Percentiles rank a stretch among this genome's conserved stretches.
Conservation (phyloP, 2,888 invertebrate genomes). For the Ypsolopha scabrella region DNA sequence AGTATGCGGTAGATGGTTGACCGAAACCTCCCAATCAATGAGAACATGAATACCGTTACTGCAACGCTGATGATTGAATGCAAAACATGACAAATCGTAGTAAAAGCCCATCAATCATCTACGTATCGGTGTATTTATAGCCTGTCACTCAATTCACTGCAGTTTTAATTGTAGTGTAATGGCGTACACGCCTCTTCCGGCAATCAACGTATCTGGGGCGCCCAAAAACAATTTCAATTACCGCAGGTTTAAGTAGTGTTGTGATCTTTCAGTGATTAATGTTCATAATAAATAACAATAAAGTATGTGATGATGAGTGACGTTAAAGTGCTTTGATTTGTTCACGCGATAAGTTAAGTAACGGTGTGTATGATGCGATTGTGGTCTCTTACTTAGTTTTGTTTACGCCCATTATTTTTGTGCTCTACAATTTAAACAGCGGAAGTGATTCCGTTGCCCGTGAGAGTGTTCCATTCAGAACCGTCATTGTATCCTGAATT, state of each 20-base stretch:
- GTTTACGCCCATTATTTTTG: constrained; percentile 41
- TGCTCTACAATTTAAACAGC: constrained; percentile 43
- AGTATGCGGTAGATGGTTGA: background rate
- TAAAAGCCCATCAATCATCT: constrained; percentile 39
- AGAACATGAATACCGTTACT: constrained; percentile 22
- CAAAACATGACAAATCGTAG: constrained; percentile 33
- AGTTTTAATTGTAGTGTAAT: constrained; percentile 26
- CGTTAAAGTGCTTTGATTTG: constrained; percentile 4
- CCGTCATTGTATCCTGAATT: constrained; percentile 34
- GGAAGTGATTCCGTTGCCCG: constrained; percentile 53
- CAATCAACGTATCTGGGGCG: constrained; percentile 22
- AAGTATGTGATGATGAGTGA: constrained; percentile 14
- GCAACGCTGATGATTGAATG: constrained; percentile 25
- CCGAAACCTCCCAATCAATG: background rate
- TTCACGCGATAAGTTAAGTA: constrained; percentile 13
- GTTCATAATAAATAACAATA: constrained; percentile 31
- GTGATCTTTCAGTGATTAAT: constrained; percentile 28
- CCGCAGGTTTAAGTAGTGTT: constrained; percentile 13
- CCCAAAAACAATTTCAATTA: constrained; percentile 25
- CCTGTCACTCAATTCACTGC: constrained; percentile 31
- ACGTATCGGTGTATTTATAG: constrained; percentile 20
- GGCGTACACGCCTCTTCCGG: constrained; percentile 28
- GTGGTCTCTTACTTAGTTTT: constrained; percentile 37
- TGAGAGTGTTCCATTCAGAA: constrained; percentile 37
- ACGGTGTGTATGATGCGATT: constrained; percentile 32